These are phyloP conservation scores for Brevipalpus yothersi DNA, from an alignment of 1,140 invertebrate species.

Conservation along the genomic window DNA sequence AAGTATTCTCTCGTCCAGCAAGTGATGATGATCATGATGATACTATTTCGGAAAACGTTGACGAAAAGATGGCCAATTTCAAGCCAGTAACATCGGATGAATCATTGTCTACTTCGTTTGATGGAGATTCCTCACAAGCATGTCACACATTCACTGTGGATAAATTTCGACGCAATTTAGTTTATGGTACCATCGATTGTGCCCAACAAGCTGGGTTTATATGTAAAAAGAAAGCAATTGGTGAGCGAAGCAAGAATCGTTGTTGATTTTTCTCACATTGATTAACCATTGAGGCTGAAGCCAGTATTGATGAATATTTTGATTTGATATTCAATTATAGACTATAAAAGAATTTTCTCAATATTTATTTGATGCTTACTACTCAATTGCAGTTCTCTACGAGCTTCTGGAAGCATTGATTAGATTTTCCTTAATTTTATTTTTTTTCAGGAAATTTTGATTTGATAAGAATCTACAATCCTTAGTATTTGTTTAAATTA, in stretches of 20 bases:
- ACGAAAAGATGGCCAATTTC: neutral
- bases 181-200: slow-evolving; percentile 26
- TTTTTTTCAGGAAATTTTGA: no score
- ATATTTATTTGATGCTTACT: no score
- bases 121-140: neutral
- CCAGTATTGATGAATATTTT: no score
- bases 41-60: neutral
- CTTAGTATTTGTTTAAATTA: no score
- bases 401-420: no score
- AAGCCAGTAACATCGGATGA: neutral
- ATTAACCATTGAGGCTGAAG: no score
- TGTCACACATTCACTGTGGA: neutral
- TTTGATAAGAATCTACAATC: no score
- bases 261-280: neutral
- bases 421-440: no score
- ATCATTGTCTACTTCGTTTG: neutral
- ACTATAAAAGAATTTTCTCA: no score
- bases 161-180: neutral
- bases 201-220: slow-evolving; percentile 28
- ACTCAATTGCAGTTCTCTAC: no score
- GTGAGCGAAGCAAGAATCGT: slow-evolving; percentile 12
- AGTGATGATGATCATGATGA: neutral
- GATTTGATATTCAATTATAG: no score
- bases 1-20: neutral
- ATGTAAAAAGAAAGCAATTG: slow-evolving; percentile 24